phyloP scores from a whole-genome alignment of 2,888 invertebrate genomes.

The Parelbella ahira region DNA sequence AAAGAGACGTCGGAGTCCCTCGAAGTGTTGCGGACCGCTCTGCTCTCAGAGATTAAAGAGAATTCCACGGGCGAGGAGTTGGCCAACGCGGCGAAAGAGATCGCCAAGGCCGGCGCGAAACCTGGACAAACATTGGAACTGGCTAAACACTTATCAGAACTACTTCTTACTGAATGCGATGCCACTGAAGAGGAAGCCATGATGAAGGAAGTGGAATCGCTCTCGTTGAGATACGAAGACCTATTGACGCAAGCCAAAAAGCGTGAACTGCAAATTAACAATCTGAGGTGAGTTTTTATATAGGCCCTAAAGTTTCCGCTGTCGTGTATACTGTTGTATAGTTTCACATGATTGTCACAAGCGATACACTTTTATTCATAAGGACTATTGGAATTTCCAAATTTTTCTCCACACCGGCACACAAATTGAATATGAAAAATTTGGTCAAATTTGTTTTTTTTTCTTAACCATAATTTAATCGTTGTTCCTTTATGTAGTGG shows the following conservation, averaged over 20 bases:
- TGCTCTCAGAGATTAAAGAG: conserved; percentile 56
- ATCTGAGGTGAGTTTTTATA: conserved; percentile 85
- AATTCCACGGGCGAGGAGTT: conserved; percentile 81
- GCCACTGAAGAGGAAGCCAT: conserved; percentile 84
- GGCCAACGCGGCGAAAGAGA: conserved; percentile 83
- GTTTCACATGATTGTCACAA: too few relatives aligned
- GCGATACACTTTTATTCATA: too few relatives aligned
- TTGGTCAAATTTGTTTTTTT: conserved; percentile 3
- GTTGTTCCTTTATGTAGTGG: conserved; percentile 54
- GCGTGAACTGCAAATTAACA: conserved; percentile 87
- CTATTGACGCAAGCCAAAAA: conserved; percentile 86
- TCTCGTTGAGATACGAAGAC: conserved; percentile 84
- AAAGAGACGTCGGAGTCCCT: conserved; percentile 85
- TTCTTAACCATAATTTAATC: conserved; percentile 16
- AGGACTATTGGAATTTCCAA: too few relatives aligned
- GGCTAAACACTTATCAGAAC: conserved; percentile 87
- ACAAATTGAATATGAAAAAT: conserved; percentile 1
- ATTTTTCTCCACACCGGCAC: too few relatives aligned
- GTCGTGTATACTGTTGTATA: conserved; percentile 15
- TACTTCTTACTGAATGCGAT: conserved; percentile 87
- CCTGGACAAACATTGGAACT: conserved; percentile 91
- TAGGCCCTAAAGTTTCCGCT: background rate
- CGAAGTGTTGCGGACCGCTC: conserved; percentile 82
- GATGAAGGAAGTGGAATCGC: conserved; percentile 82
- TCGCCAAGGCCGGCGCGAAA: conserved; percentile 87